Percentiles rank a stretch among this genome's conserved stretches.
Evolutionary conservation across 2,113 vertebrate species (phyloP).

Genomic region (Pongo abelii): DNA sequence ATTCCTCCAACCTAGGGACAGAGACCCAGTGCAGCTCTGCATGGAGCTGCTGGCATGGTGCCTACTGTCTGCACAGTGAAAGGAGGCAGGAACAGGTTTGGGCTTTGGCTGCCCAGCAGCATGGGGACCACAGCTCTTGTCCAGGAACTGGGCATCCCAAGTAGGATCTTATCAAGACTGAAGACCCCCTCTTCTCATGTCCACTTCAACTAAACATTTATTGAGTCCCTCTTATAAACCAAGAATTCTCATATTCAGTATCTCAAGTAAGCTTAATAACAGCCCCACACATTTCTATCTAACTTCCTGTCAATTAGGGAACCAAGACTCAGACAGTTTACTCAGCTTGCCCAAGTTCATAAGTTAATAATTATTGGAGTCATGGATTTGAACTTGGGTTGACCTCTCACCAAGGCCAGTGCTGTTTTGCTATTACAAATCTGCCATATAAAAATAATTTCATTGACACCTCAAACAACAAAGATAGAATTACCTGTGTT

Average conservation of each 20-base stretch:
- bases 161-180: background rate
- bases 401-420: background rate
- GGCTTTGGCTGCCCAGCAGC: background rate
- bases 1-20: background rate
- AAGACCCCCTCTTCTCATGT: background rate
- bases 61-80: background rate
- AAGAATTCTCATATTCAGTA: background rate
- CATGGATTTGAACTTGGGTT: background rate
- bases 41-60: background rate
- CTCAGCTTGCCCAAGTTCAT: background rate
- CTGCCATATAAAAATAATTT: background rate
- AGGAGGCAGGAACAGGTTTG: background rate
- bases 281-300: background rate
- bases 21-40: background rate
- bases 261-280: background rate
- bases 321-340: background rate
- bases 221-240: background rate
- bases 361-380: background rate
- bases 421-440: background rate
- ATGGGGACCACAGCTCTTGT: background rate
- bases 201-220: background rate
- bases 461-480: background rate
- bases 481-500: background rate
- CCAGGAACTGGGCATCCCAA: background rate
- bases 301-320: background rate